phyloP scores from a whole-genome alignment of 1,140 invertebrate species.

The Drosophila ogumai region DNA sequence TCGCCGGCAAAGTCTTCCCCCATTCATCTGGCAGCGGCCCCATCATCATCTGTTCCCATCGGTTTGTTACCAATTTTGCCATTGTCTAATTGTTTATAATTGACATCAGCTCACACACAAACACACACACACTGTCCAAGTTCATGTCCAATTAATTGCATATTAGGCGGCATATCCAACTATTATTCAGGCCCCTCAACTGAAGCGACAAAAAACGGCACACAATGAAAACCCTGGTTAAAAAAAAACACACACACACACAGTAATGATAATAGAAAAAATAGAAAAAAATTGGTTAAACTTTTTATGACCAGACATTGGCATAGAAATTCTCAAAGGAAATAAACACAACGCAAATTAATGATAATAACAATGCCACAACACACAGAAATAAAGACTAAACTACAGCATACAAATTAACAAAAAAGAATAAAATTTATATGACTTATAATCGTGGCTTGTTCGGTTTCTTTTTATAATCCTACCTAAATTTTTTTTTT shows the following conservation, averaged over 20 bases:
- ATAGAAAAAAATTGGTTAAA: conserved; percentile 56
- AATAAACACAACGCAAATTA: conserved; percentile 44
- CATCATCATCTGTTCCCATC: conserved; percentile 43
- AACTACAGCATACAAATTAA: conserved; percentile 28
- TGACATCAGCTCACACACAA: not conserved
- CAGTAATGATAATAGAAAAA: conserved; percentile 12
- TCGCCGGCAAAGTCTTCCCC: conserved; percentile 30
- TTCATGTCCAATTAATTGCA: conserved; percentile 77
- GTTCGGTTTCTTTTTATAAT: conserved; percentile 43
- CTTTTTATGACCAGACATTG: conserved; percentile 48
- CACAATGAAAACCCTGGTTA: conserved; percentile 27
- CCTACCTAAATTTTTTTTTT: conserved; percentile 34
- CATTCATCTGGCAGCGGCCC: conserved; percentile 21
- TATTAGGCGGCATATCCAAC: conserved; percentile 61
- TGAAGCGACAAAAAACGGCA: conserved; percentile 47
- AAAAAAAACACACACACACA: conserved; percentile 18
- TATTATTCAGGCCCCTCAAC: conserved; percentile 62
- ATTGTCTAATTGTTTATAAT: conserved; percentile 62
- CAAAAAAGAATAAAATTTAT: conserved; percentile 10
- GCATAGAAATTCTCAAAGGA: conserved; percentile 63
- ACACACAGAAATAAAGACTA: conserved; percentile 18
- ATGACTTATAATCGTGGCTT: conserved; percentile 45
- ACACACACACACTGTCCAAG: conserved; percentile 45
- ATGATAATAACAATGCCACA: conserved; percentile 49
- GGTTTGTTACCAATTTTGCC: conserved; percentile 57